Evolutionary conservation across 2,797 vertebrate genomes (phyloP).

Genomic region (Enoplosus armatus): DNA sequence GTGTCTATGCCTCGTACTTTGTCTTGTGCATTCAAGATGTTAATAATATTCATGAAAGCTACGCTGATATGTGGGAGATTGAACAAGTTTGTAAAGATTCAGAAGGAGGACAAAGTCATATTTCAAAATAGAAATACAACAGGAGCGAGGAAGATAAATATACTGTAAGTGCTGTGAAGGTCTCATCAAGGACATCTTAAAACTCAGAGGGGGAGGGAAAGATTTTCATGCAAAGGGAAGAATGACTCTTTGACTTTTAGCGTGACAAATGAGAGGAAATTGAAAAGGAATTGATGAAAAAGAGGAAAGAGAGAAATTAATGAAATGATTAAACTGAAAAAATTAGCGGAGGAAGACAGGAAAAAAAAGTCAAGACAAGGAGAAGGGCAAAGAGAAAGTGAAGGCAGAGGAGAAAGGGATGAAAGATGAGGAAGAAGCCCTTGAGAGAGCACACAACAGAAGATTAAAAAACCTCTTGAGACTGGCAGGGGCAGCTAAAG

Average conservation of each 20-base stretch:
- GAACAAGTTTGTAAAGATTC: background rate
- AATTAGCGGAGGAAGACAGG: slow-evolving; percentile 2
- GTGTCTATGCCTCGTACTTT: background rate
- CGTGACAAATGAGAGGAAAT: slow-evolving; percentile 40
- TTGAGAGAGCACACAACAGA: background rate
- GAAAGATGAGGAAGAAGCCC: slow-evolving; percentile 7
- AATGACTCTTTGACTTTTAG: slow-evolving; percentile 1
- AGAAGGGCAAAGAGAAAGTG: slow-evolving; percentile 3
- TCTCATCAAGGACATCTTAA: slow-evolving; percentile 16
- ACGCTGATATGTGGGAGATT: background rate
- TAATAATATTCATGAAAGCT: background rate
- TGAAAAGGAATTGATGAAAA: slow-evolving; percentile 25
- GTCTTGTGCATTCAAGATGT: background rate
- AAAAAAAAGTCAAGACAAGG: slow-evolving; percentile 5
- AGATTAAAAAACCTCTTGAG: background rate
- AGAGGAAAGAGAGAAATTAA: slow-evolving; percentile 18
- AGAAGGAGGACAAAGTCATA: background rate
- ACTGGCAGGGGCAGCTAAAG: slow-evolving; percentile 10
- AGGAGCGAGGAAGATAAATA: background rate
- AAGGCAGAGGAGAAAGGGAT: slow-evolving; percentile 1
- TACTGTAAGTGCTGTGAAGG: background rate
- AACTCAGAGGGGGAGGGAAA: background rate
- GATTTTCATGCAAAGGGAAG: background rate
- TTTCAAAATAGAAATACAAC: background rate
- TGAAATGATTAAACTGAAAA: slow-evolving; percentile 33